phyloP scores from a whole-genome alignment of 2,888 invertebrate species.

The Caenorhabditis becei region DNA sequence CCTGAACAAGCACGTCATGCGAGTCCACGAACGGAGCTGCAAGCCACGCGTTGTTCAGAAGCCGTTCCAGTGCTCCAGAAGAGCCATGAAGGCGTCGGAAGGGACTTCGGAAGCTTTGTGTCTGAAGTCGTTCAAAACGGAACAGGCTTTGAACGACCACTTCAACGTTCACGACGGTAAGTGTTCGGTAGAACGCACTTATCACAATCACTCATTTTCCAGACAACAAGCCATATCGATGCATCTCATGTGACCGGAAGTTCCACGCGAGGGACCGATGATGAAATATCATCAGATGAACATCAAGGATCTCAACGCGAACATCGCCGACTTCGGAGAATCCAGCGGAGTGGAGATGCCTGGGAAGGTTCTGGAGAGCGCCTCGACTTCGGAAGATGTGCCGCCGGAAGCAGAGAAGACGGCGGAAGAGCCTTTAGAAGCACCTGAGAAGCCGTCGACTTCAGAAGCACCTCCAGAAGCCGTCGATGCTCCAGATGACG shows the following conservation, averaged over 20 bases:
- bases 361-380: no score
- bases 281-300: constrained; percentile 68
- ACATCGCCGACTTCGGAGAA: not conserved
- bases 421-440: no score
- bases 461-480: no score
- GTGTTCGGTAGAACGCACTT: not conserved
- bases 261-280: constrained; percentile 70
- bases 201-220: constrained; percentile 9
- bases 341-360: not conserved
- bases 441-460: no score
- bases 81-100: not conserved
- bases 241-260: constrained; percentile 66
- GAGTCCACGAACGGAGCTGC: constrained; percentile 24
- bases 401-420: no score
- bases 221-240: constrained; percentile 71
- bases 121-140: constrained; percentile 64
- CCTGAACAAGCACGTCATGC: constrained; percentile 23
- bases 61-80: not conserved
- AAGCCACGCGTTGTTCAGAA: not conserved
- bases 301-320: constrained; percentile 46
- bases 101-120: constrained; percentile 58
- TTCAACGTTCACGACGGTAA: constrained; percentile 71
- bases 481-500: no score
- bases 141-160: constrained; percentile 71
- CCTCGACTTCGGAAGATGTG: no score